A percentile compares a stretch with the other conserved stretches of the same genome.
These are phyloP conservation scores for Gobio gobio DNA, from an alignment of 2,113 vertebrate species.

Conservation along the genomic window DNA sequence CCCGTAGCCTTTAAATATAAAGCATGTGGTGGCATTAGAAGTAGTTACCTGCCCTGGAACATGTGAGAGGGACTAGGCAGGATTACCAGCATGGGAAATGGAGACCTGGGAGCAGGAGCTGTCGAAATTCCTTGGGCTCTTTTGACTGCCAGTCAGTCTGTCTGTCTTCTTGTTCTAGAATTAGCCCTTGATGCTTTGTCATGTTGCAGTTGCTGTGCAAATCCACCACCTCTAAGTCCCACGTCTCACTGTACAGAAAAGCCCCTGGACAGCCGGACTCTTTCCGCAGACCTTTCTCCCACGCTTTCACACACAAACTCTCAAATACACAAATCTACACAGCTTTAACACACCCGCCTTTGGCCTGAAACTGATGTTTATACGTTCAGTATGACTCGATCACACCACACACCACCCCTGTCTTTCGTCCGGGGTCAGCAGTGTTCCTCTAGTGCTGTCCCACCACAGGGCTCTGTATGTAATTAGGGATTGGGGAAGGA, in stretches of 20 bases:
- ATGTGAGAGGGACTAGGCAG: slow-evolving; percentile 68
- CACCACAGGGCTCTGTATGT: slow-evolving; percentile 74
- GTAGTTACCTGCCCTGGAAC: slow-evolving; percentile 72
- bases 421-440: slow-evolving; percentile 66
- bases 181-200: slow-evolving; percentile 46
- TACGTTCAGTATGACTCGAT: slow-evolving; percentile 30
- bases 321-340: neutral
- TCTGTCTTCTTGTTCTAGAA: slow-evolving; percentile 37
- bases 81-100: slow-evolving; percentile 69
- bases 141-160: slow-evolving; percentile 59
- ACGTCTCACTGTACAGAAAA: slow-evolving; percentile 37
- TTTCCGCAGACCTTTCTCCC: slow-evolving; percentile 23
- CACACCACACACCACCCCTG: slow-evolving; percentile 59
- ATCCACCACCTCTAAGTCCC: slow-evolving; percentile 39
- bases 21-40: slow-evolving; percentile 72
- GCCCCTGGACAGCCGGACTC: slow-evolving; percentile 27
- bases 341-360: neutral
- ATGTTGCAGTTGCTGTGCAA: slow-evolving; percentile 41
- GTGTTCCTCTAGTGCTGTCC: slow-evolving; percentile 71
- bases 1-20: slow-evolving; percentile 69
- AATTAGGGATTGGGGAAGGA: slow-evolving; percentile 73
- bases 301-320: neutral
- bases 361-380: slow-evolving; percentile 19
- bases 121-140: slow-evolving; percentile 73
- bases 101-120: slow-evolving; percentile 76